Evolutionary conservation across 2,797 vertebrate genomes (phyloP), one percentile per base, ranked within the genome.

Genomic region (Periophthalmus magnuspinnatus): DNA sequence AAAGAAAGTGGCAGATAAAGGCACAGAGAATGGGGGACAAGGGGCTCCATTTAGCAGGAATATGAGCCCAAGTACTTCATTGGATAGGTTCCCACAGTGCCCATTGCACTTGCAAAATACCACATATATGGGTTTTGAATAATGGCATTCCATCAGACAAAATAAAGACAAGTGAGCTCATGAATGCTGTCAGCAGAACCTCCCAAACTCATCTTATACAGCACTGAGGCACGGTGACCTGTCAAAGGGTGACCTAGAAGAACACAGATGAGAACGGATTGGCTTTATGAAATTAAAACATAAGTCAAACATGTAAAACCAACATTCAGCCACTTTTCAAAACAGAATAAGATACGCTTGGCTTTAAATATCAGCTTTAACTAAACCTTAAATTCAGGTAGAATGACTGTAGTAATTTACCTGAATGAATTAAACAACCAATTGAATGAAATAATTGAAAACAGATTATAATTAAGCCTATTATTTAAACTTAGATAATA

Each of bases 1-100:
- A 88, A 89, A 89, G 85, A 92, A 85, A 90, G 84, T 83, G 87
- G 82, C 17, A 93, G 90, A 93, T 91, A 92, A 91, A 90, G 89
- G 90, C 85, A 85, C 77, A 83, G 88, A 91, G 91, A 93, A 91
- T 91, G 81, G 89, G 84, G 86, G 86, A 89, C 86, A 87, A 80
- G 87, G 88, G 89, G 84, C 86, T 90, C 88, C 80, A 83, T 90
- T 93, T 89, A 88, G 89, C 83, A 87, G 89, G 88, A 92, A 92
- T 90, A 91, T 90, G 89, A 91, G 88, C 86, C 83, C 86, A 88
- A 86, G 84, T 75, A 86, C 79, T 83, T 90, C 89, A 84, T 74
- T 86, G 91, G 87, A 89, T 84, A 84, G 87, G 89, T 94, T 93
- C 92, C 91, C 92, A 94, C 91, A 92, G 89, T 86, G 86, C 80